These are phyloP conservation scores for Montifringilla adamsi DNA, from an alignment of 2,113 vertebrate genomes.

Conservation along the genomic window DNA sequence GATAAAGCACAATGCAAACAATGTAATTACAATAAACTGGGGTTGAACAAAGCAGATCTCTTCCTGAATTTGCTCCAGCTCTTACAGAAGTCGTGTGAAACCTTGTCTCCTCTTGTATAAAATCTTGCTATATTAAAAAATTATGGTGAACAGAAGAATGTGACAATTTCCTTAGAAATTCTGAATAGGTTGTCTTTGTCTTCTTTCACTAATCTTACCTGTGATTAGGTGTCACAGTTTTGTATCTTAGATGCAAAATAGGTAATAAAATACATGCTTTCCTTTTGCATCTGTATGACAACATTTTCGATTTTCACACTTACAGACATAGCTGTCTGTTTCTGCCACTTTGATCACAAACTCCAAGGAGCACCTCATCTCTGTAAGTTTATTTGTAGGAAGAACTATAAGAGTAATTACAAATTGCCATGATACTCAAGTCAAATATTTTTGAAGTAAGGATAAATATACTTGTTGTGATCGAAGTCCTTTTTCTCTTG, in stretches of 20 bases:
- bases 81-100: neutral
- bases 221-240: conserved; percentile 29
- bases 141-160: neutral
- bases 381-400: conserved; percentile 8
- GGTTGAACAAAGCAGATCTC: neutral
- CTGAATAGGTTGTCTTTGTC: conserved; percentile 17
- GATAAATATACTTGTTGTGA: neutral
- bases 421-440: neutral
- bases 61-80: neutral
- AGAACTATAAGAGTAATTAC: conserved; percentile 14
- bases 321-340: conserved; percentile 14
- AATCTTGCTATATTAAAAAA: neutral
- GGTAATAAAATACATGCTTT: conserved; percentile 27
- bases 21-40: neutral
- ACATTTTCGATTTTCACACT: conserved; percentile 36
- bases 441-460: neutral
- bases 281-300: neutral
- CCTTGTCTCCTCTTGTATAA: neutral
- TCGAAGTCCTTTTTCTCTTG: neutral
- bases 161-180: neutral
- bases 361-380: neutral
- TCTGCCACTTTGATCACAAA: conserved; percentile 32
- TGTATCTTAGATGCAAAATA: conserved; percentile 45
- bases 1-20: neutral
- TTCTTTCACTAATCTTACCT: conserved; percentile 46